A percentile compares a stretch with the other conserved stretches of the same genome.
Evolutionary conservation across 2,797 vertebrate species (phyloP).

Genomic region (Thamnophis elegans): DNA sequence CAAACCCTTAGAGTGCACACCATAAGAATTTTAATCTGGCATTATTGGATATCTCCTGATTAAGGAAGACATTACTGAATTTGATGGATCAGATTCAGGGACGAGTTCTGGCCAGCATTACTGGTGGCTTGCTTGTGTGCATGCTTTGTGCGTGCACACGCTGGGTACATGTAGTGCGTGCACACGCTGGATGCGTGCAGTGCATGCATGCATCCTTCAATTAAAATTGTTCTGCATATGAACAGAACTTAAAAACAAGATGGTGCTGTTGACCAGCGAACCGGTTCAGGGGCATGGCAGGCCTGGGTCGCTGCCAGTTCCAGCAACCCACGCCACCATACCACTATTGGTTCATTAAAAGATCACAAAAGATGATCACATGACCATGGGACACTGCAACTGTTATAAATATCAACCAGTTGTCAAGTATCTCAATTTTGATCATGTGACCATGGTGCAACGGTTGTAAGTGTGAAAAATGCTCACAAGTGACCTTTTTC

Average conservation of each 20-base stretch:
- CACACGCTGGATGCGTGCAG: too few species aligned
- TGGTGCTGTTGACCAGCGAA: too few species aligned
- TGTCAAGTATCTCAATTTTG: not conserved
- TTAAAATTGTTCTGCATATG: too few species aligned
- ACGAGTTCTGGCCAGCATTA: too few species aligned
- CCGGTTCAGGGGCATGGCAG: too few species aligned
- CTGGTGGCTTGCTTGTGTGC: too few species aligned
- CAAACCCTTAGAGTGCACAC: not conserved
- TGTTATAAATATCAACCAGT: not conserved
- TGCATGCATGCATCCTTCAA: too few species aligned
- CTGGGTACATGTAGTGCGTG: too few species aligned
- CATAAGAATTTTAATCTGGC: not conserved
- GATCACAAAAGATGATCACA: not conserved
- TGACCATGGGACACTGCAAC: not conserved
- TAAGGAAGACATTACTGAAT: not conserved
- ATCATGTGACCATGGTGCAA: not conserved
- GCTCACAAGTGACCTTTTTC: not conserved
- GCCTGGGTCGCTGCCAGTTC: too few species aligned
- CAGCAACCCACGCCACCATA: too few species aligned
- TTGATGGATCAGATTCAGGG: not conserved
- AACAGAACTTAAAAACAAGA: too few species aligned
- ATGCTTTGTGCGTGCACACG: too few species aligned
- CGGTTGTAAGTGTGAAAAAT: not conserved
- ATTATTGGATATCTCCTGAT: not conserved
- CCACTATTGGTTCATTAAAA: not conserved